phyloP scores from a whole-genome alignment of 2,113 vertebrate species.

The Apodemus speciosus region DNA sequence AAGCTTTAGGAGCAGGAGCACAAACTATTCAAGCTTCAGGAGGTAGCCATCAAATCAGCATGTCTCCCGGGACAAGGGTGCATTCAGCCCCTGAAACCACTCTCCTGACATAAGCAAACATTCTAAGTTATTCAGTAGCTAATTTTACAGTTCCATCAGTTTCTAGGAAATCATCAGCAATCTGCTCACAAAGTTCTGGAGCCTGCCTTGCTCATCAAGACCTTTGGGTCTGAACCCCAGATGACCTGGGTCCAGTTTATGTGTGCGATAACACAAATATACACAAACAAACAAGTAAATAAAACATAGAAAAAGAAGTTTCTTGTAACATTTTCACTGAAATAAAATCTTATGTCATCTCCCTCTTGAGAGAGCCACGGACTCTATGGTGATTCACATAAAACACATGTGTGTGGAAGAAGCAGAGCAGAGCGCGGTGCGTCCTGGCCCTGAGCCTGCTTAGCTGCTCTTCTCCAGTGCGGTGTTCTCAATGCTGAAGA shows the following conservation, averaged over 20 bases:
- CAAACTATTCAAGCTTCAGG: too few species aligned
- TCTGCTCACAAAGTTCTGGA: background rate
- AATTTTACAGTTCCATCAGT: constrained; percentile 33
- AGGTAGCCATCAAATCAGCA: background rate
- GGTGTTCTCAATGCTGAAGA: background rate
- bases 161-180: constrained; percentile 12
- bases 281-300: too few species aligned
- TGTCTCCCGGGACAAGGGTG: constrained; percentile 1
- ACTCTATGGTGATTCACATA: background rate
- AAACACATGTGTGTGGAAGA: background rate
- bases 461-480: background rate
- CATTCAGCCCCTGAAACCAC: constrained; percentile 22
- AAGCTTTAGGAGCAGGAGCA: background rate
- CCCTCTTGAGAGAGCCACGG: background rate
- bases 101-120: constrained; percentile 36
- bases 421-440: background rate
- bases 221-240: constrained; percentile 26
- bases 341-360: background rate
- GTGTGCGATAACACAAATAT: too few species aligned
- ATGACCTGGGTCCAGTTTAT: background rate
- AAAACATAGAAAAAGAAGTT: too few species aligned
- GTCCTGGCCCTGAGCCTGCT: background rate
- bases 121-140: constrained; percentile 43
- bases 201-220: constrained; percentile 16
- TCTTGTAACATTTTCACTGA: background rate